Conservation (phyloP, 2,113 vertebrate genomes). For the Pristiophorus japonicus region DNA sequence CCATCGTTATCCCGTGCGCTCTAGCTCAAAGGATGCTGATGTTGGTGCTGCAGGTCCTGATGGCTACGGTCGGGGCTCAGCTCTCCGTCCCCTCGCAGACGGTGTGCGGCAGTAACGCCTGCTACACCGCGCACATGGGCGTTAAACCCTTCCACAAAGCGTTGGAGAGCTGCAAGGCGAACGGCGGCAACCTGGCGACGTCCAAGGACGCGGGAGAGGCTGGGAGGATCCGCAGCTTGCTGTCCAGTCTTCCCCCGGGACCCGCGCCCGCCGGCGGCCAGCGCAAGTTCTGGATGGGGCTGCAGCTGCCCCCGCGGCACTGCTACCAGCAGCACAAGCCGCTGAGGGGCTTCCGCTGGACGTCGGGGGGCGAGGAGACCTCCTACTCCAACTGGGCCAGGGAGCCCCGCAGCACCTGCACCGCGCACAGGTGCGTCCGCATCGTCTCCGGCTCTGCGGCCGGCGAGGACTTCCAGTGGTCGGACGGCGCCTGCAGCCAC, state of each 20-base stretch:
- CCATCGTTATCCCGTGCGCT: too few species aligned
- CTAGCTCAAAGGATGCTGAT: slow-evolving; percentile 41
- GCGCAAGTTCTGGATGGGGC: slow-evolving; percentile 59
- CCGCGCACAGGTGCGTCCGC: slow-evolving; percentile 50
- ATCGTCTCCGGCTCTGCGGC: slow-evolving; percentile 39
- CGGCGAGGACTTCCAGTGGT: slow-evolving; percentile 47
- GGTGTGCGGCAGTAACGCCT: slow-evolving; percentile 51
- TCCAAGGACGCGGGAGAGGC: slow-evolving; percentile 51
- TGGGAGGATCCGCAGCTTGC: slow-evolving; percentile 40
- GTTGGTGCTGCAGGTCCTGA: slow-evolving; percentile 1
- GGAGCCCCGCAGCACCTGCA: slow-evolving; percentile 51
- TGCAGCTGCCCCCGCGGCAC: slow-evolving; percentile 50
- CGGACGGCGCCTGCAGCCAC: slow-evolving; percentile 37
- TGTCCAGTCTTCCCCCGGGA: slow-evolving; percentile 44
- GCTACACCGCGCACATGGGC: slow-evolving; percentile 55
- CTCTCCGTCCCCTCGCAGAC: slow-evolving; percentile 36
- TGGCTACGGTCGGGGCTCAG: not conserved
- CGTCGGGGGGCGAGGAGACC: slow-evolving; percentile 39
- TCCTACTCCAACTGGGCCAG: slow-evolving; percentile 53
- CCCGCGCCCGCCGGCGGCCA: accelerated
- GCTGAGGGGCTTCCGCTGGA: slow-evolving; percentile 59
- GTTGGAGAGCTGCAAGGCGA: slow-evolving; percentile 46
- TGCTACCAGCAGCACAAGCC: slow-evolving; percentile 43
- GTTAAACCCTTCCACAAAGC: slow-evolving; percentile 43
- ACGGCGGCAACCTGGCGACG: slow-evolving; percentile 56